Conservation (phyloP, 2,888 invertebrate species). For the Pemphredon lugubris region DNA sequence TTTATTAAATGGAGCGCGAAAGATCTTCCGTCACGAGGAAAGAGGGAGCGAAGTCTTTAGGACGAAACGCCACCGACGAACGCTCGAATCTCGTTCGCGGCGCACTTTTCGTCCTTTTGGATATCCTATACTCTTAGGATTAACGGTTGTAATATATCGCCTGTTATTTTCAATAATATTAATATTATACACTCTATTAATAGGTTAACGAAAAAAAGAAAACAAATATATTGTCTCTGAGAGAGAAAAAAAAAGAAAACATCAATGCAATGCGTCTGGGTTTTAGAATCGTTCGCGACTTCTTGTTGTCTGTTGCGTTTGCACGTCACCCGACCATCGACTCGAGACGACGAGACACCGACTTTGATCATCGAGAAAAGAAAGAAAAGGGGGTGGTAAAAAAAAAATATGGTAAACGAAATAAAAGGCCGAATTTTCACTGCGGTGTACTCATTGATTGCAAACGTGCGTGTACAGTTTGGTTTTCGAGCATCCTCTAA, state of each 20-base stretch:
- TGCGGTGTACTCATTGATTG: not conserved
- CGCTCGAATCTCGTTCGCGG: constrained; percentile 24
- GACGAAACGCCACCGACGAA: constrained; percentile 25
- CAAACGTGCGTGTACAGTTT: not conserved
- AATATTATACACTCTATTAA: constrained; percentile 71
- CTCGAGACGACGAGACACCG: constrained; percentile 33
- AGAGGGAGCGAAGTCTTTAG: constrained; percentile 15
- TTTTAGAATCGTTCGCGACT: constrained; percentile 39
- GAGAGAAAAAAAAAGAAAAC: constrained; percentile 65
- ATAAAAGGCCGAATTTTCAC: constrained; percentile 52
- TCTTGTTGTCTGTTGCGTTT: constrained; percentile 51
- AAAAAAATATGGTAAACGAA: constrained; percentile 32
- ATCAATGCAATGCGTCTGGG: constrained; percentile 26
- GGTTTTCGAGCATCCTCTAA: not conserved
- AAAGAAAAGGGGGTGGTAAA: not conserved
- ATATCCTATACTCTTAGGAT: constrained; percentile 66
- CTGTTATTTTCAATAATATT: constrained; percentile 78
- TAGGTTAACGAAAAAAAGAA: constrained; percentile 69
- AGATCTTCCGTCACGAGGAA: constrained; percentile 26
- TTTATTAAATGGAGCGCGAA: constrained; percentile 42
- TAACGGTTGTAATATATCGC: constrained; percentile 77
- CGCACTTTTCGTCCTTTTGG: constrained; percentile 22
- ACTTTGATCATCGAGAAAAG: constrained; percentile 39
- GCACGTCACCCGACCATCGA: constrained; percentile 38
- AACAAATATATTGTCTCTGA: constrained; percentile 76